Percentiles rank a stretch among this genome's conserved stretches.
Conservation (phyloP, 2,113 vertebrate genomes). For the Eidolon helvum region DNA sequence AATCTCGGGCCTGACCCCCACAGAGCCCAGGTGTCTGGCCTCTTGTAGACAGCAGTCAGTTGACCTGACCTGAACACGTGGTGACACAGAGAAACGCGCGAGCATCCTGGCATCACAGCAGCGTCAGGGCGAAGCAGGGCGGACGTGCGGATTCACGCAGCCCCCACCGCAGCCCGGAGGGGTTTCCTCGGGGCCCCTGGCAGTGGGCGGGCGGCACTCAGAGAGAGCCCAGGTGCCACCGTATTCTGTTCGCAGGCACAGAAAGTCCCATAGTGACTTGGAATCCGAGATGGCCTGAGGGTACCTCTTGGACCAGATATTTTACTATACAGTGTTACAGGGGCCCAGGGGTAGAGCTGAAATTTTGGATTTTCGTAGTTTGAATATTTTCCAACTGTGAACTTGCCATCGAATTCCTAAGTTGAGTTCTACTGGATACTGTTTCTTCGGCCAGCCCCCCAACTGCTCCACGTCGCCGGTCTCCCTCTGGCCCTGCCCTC, state of each 20-base stretch:
- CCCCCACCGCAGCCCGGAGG: rapidly evolving
- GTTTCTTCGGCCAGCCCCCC: background rate
- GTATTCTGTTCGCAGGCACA: background rate
- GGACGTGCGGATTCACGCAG: rapidly evolving
- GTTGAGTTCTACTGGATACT: background rate
- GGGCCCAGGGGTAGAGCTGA: background rate
- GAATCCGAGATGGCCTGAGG: background rate
- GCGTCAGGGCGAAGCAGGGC: rapidly evolving
- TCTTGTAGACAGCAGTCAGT: background rate
- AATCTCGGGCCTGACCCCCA: background rate
- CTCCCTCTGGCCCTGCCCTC: background rate
- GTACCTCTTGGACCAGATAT: background rate
- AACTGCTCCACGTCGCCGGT: rapidly evolving
- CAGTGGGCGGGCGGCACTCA: background rate
- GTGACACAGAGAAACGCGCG: background rate
- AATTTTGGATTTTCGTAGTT: background rate
- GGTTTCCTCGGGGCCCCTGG: background rate
- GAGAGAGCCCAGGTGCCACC: background rate
- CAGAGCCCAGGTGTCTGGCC: background rate
- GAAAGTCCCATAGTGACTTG: background rate
- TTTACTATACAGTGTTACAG: background rate
- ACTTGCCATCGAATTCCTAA: background rate
- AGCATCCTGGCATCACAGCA: rapidly evolving
- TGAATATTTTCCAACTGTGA: background rate
- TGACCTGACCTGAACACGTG: background rate